These are phyloP conservation scores for Orius insidiosus DNA, from an alignment of 1,140 invertebrate species.

Conservation along the genomic window DNA sequence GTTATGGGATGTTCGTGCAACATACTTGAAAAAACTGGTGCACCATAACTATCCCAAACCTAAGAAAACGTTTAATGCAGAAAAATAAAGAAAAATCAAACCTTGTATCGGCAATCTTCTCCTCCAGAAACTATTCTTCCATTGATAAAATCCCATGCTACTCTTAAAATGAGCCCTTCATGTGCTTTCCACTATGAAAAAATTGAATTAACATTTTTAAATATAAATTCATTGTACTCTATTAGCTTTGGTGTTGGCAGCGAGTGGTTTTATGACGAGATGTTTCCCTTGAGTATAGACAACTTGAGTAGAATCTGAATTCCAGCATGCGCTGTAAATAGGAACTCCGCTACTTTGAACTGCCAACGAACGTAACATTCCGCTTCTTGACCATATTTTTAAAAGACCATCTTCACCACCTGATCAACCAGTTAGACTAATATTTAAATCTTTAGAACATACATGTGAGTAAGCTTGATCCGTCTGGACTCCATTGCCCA, in stretches of 20 bases:
- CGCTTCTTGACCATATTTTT: conserved; percentile 92
- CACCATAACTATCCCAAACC: conserved; percentile 84
- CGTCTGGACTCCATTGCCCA: conserved; percentile 83
- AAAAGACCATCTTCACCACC: conserved; percentile 91
- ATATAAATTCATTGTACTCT: conserved; percentile 36
- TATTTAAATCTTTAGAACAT: conserved; percentile 8
- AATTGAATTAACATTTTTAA: background rate
- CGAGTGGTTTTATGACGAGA: conserved; percentile 77
- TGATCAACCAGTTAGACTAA: conserved; percentile 22
- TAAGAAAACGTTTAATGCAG: conserved; percentile 21
- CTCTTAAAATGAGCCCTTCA: conserved; percentile 72
- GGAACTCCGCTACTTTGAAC: conserved; percentile 58
- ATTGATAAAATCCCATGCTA: conserved; percentile 77
- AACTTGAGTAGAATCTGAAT: conserved; percentile 65
- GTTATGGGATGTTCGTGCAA: conserved; percentile 82
- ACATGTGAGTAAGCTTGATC: conserved; percentile 76
- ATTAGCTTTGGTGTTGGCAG: conserved; percentile 69
- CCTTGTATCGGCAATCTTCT: conserved; percentile 90
- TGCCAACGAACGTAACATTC: conserved; percentile 82
- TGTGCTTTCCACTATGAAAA: conserved; percentile 80
- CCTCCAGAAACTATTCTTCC: conserved; percentile 81
- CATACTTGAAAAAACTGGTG: conserved; percentile 64
- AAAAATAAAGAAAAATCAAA: conserved; percentile 21
- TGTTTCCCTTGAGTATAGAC: conserved; percentile 68
- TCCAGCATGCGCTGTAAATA: conserved; percentile 75